These are phyloP conservation scores for Rhynchomys soricoides DNA, from an alignment of 2,113 vertebrate genomes.

Conservation along the genomic window DNA sequence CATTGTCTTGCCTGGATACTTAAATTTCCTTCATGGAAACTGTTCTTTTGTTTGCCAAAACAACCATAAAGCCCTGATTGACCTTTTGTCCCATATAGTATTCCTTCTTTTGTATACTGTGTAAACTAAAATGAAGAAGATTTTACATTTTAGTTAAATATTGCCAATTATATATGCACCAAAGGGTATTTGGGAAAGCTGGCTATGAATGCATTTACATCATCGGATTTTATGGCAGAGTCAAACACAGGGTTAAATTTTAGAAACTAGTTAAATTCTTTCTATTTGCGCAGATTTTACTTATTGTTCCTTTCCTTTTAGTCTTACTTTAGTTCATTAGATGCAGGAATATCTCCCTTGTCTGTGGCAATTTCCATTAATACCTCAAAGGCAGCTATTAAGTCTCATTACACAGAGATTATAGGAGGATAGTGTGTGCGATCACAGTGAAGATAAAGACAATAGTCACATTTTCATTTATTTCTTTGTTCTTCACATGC, in stretches of 20 bases:
- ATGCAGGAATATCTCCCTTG: constrained; percentile 86
- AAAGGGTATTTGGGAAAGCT: constrained; percentile 25
- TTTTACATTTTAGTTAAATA: neutral
- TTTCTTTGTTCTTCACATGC: constrained; percentile 88
- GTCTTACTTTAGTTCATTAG: constrained; percentile 87
- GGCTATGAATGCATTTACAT: neutral
- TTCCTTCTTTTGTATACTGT: neutral
- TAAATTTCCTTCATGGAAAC: neutral
- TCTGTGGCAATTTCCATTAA: constrained; percentile 91
- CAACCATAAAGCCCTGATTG: neutral
- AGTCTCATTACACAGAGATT: constrained; percentile 89
- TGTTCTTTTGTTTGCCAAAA: neutral
- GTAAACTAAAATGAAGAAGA: constrained; percentile 1
- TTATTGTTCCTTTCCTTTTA: constrained; percentile 85
- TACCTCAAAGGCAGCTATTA: constrained; percentile 90
- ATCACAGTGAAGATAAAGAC: constrained; percentile 86
- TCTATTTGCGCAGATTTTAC: constrained; percentile 84
- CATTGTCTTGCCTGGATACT: neutral
- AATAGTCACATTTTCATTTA: constrained; percentile 88
- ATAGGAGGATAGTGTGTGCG: constrained; percentile 83
- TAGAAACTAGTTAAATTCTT: constrained; percentile 83
- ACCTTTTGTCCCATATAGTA: neutral
- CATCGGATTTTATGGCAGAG: constrained; percentile 63
- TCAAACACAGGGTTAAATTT: constrained; percentile 84
- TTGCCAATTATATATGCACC: neutral